These are phyloP conservation scores for Catostylus mosaicus DNA, from an alignment of 30 jellyfish, hydroid and myxozoan species.

Conservation along the genomic window DNA sequence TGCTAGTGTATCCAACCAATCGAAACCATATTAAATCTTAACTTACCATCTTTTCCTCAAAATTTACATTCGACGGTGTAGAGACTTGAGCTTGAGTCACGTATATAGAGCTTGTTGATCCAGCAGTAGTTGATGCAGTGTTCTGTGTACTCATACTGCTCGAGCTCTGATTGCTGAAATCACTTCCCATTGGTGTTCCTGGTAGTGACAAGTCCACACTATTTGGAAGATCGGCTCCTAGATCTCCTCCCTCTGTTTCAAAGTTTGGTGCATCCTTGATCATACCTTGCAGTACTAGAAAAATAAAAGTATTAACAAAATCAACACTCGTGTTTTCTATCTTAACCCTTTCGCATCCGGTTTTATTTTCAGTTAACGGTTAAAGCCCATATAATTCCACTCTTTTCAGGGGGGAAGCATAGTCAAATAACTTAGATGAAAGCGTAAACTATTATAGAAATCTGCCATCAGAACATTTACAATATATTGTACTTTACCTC, in stretches of 20 bases:
- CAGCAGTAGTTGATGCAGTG: constrained; percentile 56
- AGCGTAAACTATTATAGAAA: too few relatives aligned
- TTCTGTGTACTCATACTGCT: constrained; percentile 67
- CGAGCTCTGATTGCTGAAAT: constrained; percentile 66
- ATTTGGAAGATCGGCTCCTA: constrained; percentile 31
- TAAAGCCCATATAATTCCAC: too few relatives aligned
- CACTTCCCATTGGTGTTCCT: constrained; percentile 99
- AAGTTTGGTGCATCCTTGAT: constrained; percentile 49
- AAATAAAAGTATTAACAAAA: background rate
- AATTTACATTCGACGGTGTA: constrained; percentile 67
- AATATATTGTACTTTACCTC: too few relatives aligned
- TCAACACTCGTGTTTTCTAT: background rate
- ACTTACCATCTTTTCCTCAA: constrained; percentile 46
- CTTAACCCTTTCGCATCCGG: too few relatives aligned
- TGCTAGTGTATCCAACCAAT: too few relatives aligned
- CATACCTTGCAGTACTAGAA: constrained; percentile 53
- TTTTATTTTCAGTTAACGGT: too few relatives aligned
- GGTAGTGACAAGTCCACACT: constrained; percentile 81
- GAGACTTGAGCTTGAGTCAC: constrained; percentile 85
- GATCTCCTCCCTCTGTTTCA: constrained; percentile 25
- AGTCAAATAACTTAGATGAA: too few relatives aligned
- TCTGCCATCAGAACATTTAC: too few relatives aligned
- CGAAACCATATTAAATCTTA: too few relatives aligned
- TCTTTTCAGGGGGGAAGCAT: too few relatives aligned
- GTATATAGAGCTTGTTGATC: constrained; percentile 36